These are phyloP conservation scores for Stratiomys singularior DNA, from an alignment of 2,888 invertebrate species.

Conservation along the genomic window DNA sequence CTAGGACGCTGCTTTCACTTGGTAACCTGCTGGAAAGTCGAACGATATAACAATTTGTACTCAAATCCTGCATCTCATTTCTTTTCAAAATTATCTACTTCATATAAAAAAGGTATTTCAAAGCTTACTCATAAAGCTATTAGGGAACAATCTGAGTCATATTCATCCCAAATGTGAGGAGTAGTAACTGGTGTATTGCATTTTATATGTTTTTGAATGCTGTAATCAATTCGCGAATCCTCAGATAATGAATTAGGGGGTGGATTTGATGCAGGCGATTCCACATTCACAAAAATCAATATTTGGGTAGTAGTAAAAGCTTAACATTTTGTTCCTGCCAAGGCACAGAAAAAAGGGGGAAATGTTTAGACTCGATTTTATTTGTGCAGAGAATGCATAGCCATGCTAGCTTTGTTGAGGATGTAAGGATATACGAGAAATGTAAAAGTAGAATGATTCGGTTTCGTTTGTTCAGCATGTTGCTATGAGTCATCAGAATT, in stretches of 20 bases:
- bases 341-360: background rate
- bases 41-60: no score
- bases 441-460: background rate
- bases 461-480: background rate
- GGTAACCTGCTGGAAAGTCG: no score
- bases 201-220: conserved; percentile 25
- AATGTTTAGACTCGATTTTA: background rate
- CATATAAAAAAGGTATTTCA: no score
- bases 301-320: conserved; percentile 19
- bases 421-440: background rate
- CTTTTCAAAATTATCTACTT: no score
- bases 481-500: conserved; percentile 33
- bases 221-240: conserved; percentile 10
- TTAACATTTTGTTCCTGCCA: background rate
- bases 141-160: no score
- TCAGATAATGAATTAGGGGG: conserved; percentile 34
- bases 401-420: background rate
- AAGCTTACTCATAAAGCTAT: no score
- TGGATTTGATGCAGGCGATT: conserved; percentile 21
- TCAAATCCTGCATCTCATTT: no score
- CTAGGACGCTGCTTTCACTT: background rate
- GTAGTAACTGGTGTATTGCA: background rate
- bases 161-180: background rate
- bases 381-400: background rate
- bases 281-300: conserved; percentile 26